These are phyloP conservation scores for Mobula hypostoma DNA, from an alignment of 2,113 vertebrate species.

Conservation along the genomic window DNA sequence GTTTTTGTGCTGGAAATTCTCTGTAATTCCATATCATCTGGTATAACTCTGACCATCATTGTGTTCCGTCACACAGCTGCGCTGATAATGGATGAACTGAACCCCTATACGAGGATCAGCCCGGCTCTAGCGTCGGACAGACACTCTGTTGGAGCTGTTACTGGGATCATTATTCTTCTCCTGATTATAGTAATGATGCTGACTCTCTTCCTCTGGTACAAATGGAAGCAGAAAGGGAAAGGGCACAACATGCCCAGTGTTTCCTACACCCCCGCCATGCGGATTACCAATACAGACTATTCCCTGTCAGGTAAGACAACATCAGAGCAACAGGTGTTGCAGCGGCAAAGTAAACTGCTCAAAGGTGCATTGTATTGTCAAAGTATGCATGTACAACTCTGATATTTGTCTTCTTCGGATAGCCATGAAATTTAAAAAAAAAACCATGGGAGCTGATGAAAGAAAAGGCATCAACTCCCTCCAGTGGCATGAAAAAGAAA, in stretches of 20 bases:
- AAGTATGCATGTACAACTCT: no score
- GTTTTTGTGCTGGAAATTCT: neutral
- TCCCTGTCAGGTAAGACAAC: slow-evolving; percentile 81
- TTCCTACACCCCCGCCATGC: slow-evolving; percentile 87
- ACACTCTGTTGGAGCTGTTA: slow-evolving; percentile 92
- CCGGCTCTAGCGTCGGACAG: slow-evolving; percentile 85
- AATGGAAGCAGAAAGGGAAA: slow-evolving; percentile 86
- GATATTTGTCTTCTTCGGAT: no score
- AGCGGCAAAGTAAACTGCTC: neutral
- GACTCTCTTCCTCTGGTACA: slow-evolving; percentile 89
- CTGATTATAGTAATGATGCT: slow-evolving; percentile 91
- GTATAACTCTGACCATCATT: neutral
- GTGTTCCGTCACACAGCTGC: slow-evolving; percentile 65
- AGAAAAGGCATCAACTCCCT: no score
- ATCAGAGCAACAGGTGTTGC: neutral
- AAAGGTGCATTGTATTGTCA: no score
- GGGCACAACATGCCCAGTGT: slow-evolving; percentile 91
- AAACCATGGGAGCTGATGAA: no score
- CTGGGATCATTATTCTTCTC: slow-evolving; percentile 87
- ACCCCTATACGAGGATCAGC: slow-evolving; percentile 97
- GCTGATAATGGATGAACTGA: slow-evolving; percentile 97
- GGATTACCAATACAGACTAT: slow-evolving; percentile 87
- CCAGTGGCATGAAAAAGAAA: no score
- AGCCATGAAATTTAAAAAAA: no score
- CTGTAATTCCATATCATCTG: neutral